Conservation (phyloP, 2,797 vertebrate species). For the Lycodopsis pacificus region DNA sequence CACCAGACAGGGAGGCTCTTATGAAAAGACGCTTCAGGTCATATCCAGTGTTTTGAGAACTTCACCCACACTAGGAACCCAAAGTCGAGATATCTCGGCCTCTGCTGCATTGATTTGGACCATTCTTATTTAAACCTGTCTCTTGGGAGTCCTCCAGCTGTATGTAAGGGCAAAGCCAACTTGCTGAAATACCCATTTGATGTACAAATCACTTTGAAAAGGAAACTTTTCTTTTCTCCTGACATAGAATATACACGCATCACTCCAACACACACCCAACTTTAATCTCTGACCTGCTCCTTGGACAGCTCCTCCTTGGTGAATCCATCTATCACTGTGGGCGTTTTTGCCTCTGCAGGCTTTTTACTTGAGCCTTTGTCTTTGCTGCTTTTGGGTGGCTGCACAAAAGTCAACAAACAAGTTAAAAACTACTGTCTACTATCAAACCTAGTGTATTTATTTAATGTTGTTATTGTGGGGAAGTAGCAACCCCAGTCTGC, state of each 20-base stretch:
- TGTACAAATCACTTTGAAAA: too few relatives aligned
- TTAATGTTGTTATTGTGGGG: neutral
- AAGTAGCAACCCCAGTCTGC: neutral
- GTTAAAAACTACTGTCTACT: neutral
- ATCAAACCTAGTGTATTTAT: neutral
- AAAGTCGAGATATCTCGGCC: neutral
- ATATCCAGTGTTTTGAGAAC: neutral
- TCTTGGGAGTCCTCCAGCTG: neutral
- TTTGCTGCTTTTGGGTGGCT: conserved; percentile 77
- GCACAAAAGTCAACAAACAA: neutral
- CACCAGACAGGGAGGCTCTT: neutral
- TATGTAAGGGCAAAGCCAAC: neutral
- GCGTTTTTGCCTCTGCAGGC: neutral
- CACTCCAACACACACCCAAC: neutral
- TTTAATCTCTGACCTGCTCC: neutral
- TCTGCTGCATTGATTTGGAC: neutral
- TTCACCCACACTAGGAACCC: neutral
- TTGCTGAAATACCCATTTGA: too few relatives aligned
- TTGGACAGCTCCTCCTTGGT: conserved; percentile 15
- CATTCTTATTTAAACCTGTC: neutral
- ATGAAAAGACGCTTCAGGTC: neutral
- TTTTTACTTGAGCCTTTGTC: conserved; percentile 43
- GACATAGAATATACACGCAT: too few relatives aligned
- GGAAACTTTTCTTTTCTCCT: too few relatives aligned
- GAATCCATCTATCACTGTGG: conserved; percentile 6